Evolutionary conservation across 1,140 invertebrate genomes (phyloP).

Genomic region (Ericerus pela): DNA sequence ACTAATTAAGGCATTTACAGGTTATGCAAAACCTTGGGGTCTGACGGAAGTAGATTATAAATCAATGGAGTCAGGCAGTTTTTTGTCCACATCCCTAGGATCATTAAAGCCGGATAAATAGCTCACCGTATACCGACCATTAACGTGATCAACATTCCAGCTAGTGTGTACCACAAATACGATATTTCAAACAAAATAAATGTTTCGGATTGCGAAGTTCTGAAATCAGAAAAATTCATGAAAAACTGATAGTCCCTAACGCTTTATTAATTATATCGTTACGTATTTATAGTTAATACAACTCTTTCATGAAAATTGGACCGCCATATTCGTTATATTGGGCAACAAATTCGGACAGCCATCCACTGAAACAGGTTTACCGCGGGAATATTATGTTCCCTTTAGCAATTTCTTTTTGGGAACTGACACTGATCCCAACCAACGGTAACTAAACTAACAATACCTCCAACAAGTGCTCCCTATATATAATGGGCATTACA

Average conservation of each 20-base stretch:
- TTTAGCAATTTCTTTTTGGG: conserved; percentile 52
- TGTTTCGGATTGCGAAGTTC: not conserved
- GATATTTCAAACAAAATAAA: conserved; percentile 41
- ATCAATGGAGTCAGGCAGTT: conserved; percentile 21
- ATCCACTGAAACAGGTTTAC: conserved; percentile 20
- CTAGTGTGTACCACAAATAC: conserved; percentile 49
- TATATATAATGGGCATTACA: conserved; percentile 1
- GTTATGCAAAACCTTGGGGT: too few relatives aligned
- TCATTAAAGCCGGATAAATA: conserved; percentile 26
- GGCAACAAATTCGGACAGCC: conserved; percentile 16
- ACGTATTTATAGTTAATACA: too few relatives aligned
- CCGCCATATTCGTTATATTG: not conserved
- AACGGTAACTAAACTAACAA: conserved; percentile 49
- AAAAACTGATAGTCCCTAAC: not conserved
- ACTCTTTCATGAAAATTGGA: not conserved
- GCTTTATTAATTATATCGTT: not conserved
- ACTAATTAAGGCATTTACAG: too few relatives aligned
- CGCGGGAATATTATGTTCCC: conserved; percentile 38
- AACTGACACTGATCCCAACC: conserved; percentile 70
- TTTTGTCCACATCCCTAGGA: conserved; percentile 15
- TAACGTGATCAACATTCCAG: conserved; percentile 49
- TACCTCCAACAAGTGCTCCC: conserved; percentile 64
- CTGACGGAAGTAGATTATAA: not conserved
- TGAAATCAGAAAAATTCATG: not conserved
- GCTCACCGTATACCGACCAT: conserved; percentile 50